phyloP scores from a whole-genome alignment of 30 jellyfish, hydroid and myxozoan genomes.

The Aurelia coerulea region DNA sequence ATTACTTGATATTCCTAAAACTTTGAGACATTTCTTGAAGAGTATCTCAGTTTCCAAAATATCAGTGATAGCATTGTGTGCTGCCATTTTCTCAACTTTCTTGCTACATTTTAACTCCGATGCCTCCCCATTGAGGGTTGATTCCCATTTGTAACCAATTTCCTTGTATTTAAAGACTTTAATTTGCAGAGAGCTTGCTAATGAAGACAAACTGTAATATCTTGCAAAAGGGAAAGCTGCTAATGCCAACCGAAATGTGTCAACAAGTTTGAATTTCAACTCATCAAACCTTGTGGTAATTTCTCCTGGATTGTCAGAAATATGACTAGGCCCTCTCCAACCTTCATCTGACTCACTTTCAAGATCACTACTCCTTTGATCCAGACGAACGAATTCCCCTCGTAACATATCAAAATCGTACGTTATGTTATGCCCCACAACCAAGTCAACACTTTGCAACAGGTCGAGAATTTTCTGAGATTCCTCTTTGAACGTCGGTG shows the following conservation, averaged over 20 bases:
- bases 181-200: constrained; percentile 1
- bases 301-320: neutral
- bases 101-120: neutral
- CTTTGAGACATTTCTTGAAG: constrained; percentile 5
- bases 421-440: constrained; percentile 53
- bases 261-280: constrained; percentile 23
- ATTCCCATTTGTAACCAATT: constrained; percentile 33
- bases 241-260: constrained; percentile 47
- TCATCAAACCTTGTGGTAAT: constrained; percentile 4
- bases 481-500: constrained; percentile 23
- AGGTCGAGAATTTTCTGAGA: constrained; percentile 25
- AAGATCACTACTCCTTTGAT: neutral
- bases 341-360: constrained; percentile 53
- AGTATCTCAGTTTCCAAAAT: constrained; percentile 25
- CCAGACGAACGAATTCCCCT: constrained; percentile 40
- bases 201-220: constrained; percentile 11
- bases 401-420: constrained; percentile 42
- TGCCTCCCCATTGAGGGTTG: neutral
- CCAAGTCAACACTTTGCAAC: constrained; percentile 13
- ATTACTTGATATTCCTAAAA: neutral
- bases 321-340: constrained; percentile 13
- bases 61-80: constrained; percentile 62
- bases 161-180: neutral
- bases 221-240: constrained; percentile 26
- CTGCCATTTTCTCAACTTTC: constrained; percentile 13